A percentile compares a stretch with the other conserved stretches of the same genome.
Evolutionary conservation across 2,888 invertebrate genomes (phyloP).

Genomic region (Drosophila imparisetae): DNA sequence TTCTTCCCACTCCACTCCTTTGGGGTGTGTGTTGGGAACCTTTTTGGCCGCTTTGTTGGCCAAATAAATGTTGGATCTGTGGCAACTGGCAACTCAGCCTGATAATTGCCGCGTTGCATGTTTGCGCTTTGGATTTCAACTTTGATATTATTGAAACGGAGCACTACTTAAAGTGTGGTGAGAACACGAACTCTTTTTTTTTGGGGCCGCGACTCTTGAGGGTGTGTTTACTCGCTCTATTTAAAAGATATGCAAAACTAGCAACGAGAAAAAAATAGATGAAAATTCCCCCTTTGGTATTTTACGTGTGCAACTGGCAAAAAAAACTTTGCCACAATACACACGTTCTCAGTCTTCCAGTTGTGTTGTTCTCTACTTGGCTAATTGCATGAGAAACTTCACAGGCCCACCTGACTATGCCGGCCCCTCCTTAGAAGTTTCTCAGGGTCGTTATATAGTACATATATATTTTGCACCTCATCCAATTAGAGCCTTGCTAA

Average conservation of each 20-base stretch:
- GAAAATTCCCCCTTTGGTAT: slow-evolving; percentile 53
- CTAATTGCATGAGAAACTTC: slow-evolving; percentile 73
- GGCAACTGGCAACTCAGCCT: slow-evolving; percentile 40
- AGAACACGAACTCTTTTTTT: slow-evolving; percentile 56
- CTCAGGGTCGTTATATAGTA: slow-evolving; percentile 47
- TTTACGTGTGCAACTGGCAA: slow-evolving; percentile 24
- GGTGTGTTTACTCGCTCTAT: slow-evolving; percentile 47
- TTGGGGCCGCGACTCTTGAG: slow-evolving; percentile 29
- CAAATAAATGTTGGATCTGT: slow-evolving; percentile 24
- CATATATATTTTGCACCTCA: slow-evolving; percentile 26
- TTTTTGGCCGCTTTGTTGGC: slow-evolving; percentile 53
- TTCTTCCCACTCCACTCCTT: neutral
- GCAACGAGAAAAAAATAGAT: slow-evolving; percentile 11
- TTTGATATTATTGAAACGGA: slow-evolving; percentile 63
- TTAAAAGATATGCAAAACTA: slow-evolving; percentile 64
- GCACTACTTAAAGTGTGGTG: slow-evolving; percentile 43
- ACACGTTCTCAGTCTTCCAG: slow-evolving; percentile 54
- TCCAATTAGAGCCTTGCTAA: slow-evolving; percentile 53
- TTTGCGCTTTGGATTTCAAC: slow-evolving; percentile 64
- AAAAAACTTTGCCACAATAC: slow-evolving; percentile 34
- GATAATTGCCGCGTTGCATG: slow-evolving; percentile 75
- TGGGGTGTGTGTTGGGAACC: slow-evolving; percentile 51
- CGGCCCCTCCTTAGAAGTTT: slow-evolving; percentile 49
- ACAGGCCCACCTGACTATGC: slow-evolving; percentile 41
- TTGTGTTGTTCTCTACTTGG: slow-evolving; percentile 38